These are phyloP conservation scores for Nomada ferruginata DNA, from an alignment of 2,888 invertebrate genomes.

Conservation along the genomic window DNA sequence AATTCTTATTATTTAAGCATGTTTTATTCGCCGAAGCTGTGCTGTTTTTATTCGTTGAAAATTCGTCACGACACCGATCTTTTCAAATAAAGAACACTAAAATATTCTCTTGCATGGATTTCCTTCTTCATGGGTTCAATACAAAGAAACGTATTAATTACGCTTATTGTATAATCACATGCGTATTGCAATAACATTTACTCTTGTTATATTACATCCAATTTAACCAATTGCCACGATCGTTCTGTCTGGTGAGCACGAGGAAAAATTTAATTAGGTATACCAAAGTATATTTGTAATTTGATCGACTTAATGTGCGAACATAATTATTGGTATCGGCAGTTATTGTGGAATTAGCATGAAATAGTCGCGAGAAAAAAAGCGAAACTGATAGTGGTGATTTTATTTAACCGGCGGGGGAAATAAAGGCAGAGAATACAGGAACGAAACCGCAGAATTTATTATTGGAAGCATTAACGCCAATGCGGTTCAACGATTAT, in stretches of 20 bases:
- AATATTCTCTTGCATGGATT: neutral
- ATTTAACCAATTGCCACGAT: neutral
- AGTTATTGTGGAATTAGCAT: slow-evolving; percentile 28
- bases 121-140: neutral
- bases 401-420: neutral
- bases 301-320: neutral
- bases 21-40: too few relatives aligned
- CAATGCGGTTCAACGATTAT: slow-evolving; percentile 19
- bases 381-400: neutral
- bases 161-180: neutral
- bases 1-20: too few relatives aligned
- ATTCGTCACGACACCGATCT: too few relatives aligned
- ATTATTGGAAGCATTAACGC: slow-evolving; percentile 14
- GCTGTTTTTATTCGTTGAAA: too few relatives aligned
- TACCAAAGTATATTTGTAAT: too few relatives aligned
- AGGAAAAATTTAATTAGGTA: slow-evolving; percentile 17
- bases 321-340: slow-evolving; percentile 19
- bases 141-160: neutral
- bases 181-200: neutral
- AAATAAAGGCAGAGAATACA: neutral
- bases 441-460: slow-evolving; percentile 6
- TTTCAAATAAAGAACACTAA: too few relatives aligned
- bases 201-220: neutral
- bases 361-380: slow-evolving; percentile 2
- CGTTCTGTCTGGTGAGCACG: neutral